Evolutionary conservation across 2,888 invertebrate species (phyloP).

Genomic region (Melolontha melolontha): DNA sequence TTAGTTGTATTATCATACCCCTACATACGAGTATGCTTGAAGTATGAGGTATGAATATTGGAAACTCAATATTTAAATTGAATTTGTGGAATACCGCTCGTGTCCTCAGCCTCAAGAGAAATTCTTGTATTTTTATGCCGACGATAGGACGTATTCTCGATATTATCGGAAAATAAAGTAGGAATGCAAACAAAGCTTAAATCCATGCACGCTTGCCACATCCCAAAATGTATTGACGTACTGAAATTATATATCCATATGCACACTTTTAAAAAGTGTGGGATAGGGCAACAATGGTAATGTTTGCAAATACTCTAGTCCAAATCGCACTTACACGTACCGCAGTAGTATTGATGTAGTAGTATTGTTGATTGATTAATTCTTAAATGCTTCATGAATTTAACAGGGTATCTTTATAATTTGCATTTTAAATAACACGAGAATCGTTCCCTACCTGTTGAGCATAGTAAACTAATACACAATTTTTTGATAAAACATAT

Average conservation of each 20-base stretch:
- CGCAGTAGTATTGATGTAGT: no score
- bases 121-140: slow-evolving; percentile 3
- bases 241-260: slow-evolving; percentile 7
- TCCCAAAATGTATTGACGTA: background rate
- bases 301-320: no score
- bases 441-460: no score
- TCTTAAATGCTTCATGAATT: no score
- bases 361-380: no score
- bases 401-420: no score
- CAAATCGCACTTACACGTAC: no score
- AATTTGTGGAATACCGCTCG: slow-evolving; percentile 1
- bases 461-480: no score
- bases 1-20: background rate
- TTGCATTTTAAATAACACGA: no score
- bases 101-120: background rate
- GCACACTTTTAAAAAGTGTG: background rate
- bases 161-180: slow-evolving; percentile 8
- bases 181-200: background rate
- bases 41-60: background rate
- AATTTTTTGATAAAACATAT: no score
- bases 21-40: background rate
- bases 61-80: slow-evolving; percentile 22
- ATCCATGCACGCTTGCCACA: background rate
- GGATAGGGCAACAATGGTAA: background rate
- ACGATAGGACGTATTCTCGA: background rate